These are phyloP conservation scores for Pogonomyrmex barbatus DNA, from an alignment of 1,140 invertebrate species.

Conservation along the genomic window DNA sequence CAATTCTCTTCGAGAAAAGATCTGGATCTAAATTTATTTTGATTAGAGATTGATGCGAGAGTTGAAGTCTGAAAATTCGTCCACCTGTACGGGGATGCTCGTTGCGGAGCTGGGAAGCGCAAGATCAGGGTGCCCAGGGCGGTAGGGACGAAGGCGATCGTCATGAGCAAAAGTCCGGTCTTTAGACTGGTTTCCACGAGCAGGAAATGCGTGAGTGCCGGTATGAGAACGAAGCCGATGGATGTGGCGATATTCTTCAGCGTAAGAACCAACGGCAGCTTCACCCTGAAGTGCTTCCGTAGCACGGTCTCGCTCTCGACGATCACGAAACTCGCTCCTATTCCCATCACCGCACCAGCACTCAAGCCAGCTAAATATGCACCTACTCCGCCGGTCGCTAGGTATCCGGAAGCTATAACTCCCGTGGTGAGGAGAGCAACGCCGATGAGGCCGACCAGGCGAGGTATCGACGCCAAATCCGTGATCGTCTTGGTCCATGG, in stretches of 20 bases:
- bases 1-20: background rate
- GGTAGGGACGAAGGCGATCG: constrained; percentile 75
- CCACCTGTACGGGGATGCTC: constrained; percentile 68
- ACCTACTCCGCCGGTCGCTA: constrained; percentile 80
- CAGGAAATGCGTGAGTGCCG: constrained; percentile 74
- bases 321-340: constrained; percentile 81
- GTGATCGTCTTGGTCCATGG: constrained; percentile 87
- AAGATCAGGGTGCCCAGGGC: constrained; percentile 75
- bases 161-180: constrained; percentile 76
- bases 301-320: constrained; percentile 78
- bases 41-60: background rate
- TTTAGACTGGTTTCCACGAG: constrained; percentile 70
- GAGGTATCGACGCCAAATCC: constrained; percentile 86
- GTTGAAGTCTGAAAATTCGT: background rate
- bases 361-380: constrained; percentile 81
- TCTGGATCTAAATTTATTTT: background rate
- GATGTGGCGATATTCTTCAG: constrained; percentile 77
- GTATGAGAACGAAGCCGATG: constrained; percentile 75
- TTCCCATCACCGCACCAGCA: constrained; percentile 83
- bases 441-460: constrained; percentile 84
- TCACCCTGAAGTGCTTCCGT: constrained; percentile 77
- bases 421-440: constrained; percentile 78
- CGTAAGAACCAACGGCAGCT: constrained; percentile 71
- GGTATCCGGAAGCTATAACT: constrained; percentile 80
- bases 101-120: constrained; percentile 62